Conservation (phyloP, 1,140 invertebrate genomes). For the Zaprionus camerounensis region DNA sequence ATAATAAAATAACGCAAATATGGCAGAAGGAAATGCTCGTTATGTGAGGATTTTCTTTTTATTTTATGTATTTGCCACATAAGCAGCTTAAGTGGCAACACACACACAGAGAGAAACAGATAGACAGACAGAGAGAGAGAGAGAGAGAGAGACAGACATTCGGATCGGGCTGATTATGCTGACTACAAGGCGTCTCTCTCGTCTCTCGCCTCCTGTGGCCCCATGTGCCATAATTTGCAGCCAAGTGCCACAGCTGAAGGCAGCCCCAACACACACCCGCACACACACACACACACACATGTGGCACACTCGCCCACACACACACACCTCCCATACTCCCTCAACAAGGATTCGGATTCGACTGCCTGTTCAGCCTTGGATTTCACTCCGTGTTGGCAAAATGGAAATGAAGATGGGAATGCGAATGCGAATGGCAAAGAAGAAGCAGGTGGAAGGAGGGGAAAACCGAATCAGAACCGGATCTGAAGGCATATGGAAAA, state of each 20-base stretch:
- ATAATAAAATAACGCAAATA: conserved; percentile 84
- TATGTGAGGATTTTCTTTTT: conserved; percentile 76
- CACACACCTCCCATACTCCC: background rate
- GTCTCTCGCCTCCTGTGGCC: conserved; percentile 62
- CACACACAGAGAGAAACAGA: conserved; percentile 28
- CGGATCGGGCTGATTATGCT: conserved; percentile 73
- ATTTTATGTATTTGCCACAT: conserved; percentile 80
- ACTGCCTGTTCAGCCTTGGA: conserved; percentile 47
- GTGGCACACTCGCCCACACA: background rate
- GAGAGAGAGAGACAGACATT: conserved; percentile 38
- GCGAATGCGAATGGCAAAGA: conserved; percentile 15
- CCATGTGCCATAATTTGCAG: conserved; percentile 79
- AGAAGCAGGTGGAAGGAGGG: conserved; percentile 2
- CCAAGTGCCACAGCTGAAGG: conserved; percentile 56
- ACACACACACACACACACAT: background rate
- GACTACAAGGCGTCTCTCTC: conserved; percentile 37
- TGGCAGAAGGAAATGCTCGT: conserved; percentile 79
- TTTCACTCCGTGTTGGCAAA: conserved; percentile 37
- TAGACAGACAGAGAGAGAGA: conserved; percentile 10
- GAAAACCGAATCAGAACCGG: conserved; percentile 9
- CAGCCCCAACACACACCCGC: conserved; percentile 34
- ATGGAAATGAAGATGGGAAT: conserved; percentile 32
- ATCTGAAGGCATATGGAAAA: conserved; percentile 64
- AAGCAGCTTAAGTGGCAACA: conserved; percentile 79
- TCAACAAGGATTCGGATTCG: conserved; percentile 66